Base-by-base conservation (phyloP, 2,113 vertebrate species). In the Alethe diademata region DNA sequence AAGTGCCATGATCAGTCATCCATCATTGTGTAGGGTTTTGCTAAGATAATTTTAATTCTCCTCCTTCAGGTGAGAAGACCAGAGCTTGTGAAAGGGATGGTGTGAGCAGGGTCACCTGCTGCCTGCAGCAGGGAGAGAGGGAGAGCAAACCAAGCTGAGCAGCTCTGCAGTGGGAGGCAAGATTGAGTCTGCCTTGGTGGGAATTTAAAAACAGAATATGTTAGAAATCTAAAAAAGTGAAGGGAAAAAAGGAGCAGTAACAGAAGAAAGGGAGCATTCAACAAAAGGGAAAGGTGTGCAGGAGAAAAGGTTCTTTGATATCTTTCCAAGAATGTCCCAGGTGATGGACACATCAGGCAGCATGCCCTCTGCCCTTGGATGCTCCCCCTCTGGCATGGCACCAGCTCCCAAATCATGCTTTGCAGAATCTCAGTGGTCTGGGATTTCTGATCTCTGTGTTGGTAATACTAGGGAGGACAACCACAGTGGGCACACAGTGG, bases 341-440 rank as follows among this genome's bases (percentile, higher is more conserved):
- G 38, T 57, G 47, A 35, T 22, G 0, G 5, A 25, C 28, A 19
- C 19, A 7, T 31, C 17, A 1, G 5, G 45, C 29, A 73, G 25
- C 0, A 1, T 7, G 3, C 3, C 29, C 25, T 65, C 38, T 64
- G 70, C 38, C 28, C 45, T 57, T 0, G 0, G 26, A 5, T 66
- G n/a, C 36, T 87, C 16, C 31, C 1, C 5, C 19, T 48, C 18
- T 19, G 29, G 45, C 31, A 23, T 0, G 0, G 11, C 25, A 76
- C 25, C n/a, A 35, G 45, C 22, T 88, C 51, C 33, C 19, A 29
- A 11, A 31, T 28, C 10, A 4, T 11, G 4, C 14, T 60, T 42
- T 4, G 7, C 51, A 40, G 29, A 38, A 19, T 31, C 50, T 47
- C 5, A 3, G 4, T 15, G 56, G 18, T 18, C 47, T 60, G 35